Base-by-base conservation (phyloP, 2,888 invertebrate genomes). In the Tyria jacobaeae region DNA sequence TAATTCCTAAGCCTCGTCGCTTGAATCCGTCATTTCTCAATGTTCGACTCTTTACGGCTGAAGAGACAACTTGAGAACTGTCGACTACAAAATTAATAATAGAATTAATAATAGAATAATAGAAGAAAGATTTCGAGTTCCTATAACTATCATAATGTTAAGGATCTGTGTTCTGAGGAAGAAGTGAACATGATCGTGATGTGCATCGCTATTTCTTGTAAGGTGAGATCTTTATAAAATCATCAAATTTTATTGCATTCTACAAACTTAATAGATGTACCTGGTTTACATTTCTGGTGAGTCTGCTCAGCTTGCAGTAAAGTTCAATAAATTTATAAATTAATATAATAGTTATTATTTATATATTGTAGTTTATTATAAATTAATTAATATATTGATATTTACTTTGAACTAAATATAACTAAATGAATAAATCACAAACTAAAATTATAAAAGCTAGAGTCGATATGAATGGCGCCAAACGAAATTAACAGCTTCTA, bases 401-500 rank as follows among this genome's bases (percentile, higher is more conserved):
- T 17, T 12, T 1, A 51, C 2, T 17, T 51, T 12, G 6, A 34
- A 50, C 15, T 48, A 4, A 14, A 51, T 21, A 21, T 21, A 2
- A 14, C 35, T 21, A 34, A 21, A 35, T 35, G 15, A 14, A n/a
- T n/a, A n/a, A n/a, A n/a, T 3, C 21, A 24, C 15, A 51, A 15
- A 51, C 24, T 51, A 51, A 14, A 34, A 24, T 51, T 7, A 51
- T 15, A 35, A 15, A 51, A 51, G 35, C 51, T 35, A 7, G 7
- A 35, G 24, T 35, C 51, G 27, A 15, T 27, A 57, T 60, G 55
- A 71, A 35, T 64, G 61, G 69, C 65, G 65, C 57, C 73, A 69
- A 73, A 64, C 69, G 65, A 49, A 52, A 52, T 51, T 61, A 64
- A 62, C 63, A 66, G 57, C 51, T 47, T 62, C 57, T 53, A 47